phyloP scores from a whole-genome alignment of 2,797 vertebrate species.

The Novumbra hubbsi region DNA sequence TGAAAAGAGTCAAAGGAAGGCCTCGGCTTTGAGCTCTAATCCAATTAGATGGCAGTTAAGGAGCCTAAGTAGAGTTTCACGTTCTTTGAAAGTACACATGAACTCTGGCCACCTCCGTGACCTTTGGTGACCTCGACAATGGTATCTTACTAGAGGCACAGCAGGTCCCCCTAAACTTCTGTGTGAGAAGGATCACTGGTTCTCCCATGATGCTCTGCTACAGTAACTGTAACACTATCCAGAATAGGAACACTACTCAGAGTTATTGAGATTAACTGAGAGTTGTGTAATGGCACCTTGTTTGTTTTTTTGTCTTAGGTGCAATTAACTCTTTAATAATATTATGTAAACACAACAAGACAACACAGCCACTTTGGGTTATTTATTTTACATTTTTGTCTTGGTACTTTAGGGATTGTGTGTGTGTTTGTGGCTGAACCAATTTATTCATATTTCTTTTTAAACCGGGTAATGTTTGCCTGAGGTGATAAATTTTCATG shows the following conservation, averaged over 20 bases:
- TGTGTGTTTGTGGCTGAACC: conserved; percentile 20
- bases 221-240: neutral
- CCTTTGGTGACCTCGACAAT: conserved; percentile 60
- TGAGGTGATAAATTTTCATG: conserved; percentile 57
- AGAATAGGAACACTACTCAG: neutral
- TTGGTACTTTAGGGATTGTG: conserved; percentile 53
- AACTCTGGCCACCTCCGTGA: conserved; percentile 55
- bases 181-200: neutral
- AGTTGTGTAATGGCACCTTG: conserved; percentile 42
- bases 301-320: conserved; percentile 62
- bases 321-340: conserved; percentile 68
- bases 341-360: conserved; percentile 65
- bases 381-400: conserved; percentile 46
- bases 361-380: conserved; percentile 41
- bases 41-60: conserved; percentile 73
- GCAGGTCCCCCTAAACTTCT: conserved; percentile 33
- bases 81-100: conserved; percentile 61
- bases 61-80: conserved; percentile 62
- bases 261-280: conserved; percentile 40
- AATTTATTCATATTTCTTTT: conserved; percentile 62
- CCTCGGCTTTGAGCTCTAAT: conserved; percentile 68
- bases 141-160: conserved; percentile 59
- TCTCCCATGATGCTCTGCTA: neutral
- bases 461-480: conserved; percentile 60
- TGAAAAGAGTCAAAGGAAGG: conserved; percentile 44